These are phyloP conservation scores for Pempheris klunzingeri DNA, from an alignment of 2,797 vertebrate species.

Conservation along the genomic window DNA sequence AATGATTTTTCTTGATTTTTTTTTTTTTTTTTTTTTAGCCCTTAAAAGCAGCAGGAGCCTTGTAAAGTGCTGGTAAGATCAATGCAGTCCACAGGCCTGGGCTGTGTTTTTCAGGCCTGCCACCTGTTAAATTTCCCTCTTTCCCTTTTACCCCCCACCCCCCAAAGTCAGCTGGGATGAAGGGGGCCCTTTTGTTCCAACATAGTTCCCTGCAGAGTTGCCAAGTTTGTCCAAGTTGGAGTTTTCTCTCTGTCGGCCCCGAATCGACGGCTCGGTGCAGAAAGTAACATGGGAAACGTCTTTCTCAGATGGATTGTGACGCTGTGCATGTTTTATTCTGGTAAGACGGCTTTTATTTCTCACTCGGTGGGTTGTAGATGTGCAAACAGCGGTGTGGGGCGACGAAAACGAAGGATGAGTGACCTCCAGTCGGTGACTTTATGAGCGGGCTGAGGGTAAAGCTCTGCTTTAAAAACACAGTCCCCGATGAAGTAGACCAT, in stretches of 20 bases:
- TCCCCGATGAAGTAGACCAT: too few species aligned
- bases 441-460: too few species aligned
- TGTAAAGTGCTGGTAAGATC: slow-evolving; percentile 1
- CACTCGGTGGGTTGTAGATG: slow-evolving; percentile 12
- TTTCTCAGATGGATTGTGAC: slow-evolving; percentile 72
- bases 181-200: slow-evolving; percentile 84
- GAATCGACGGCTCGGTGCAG: slow-evolving; percentile 68
- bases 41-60: too few species aligned
- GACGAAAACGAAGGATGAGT: not conserved
- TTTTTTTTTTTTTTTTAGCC: too few species aligned
- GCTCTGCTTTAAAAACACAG: not conserved
- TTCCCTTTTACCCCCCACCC: slow-evolving; percentile 72
- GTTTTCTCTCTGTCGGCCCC: slow-evolving; percentile 74
- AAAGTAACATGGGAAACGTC: slow-evolving; percentile 81
- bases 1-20: too few species aligned
- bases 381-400: not conserved
- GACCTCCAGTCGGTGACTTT: too few species aligned
- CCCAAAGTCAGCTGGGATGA: slow-evolving; percentile 81
- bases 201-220: slow-evolving; percentile 86
- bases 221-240: slow-evolving; percentile 83
- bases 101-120: slow-evolving; percentile 54
- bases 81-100: slow-evolving; percentile 13
- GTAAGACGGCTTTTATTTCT: slow-evolving; percentile 70
- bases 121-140: slow-evolving; percentile 82
- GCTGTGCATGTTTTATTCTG: slow-evolving; percentile 78